These are phyloP conservation scores for Micropterix aruncella DNA, from an alignment of 2,888 invertebrate species.

Conservation along the genomic window DNA sequence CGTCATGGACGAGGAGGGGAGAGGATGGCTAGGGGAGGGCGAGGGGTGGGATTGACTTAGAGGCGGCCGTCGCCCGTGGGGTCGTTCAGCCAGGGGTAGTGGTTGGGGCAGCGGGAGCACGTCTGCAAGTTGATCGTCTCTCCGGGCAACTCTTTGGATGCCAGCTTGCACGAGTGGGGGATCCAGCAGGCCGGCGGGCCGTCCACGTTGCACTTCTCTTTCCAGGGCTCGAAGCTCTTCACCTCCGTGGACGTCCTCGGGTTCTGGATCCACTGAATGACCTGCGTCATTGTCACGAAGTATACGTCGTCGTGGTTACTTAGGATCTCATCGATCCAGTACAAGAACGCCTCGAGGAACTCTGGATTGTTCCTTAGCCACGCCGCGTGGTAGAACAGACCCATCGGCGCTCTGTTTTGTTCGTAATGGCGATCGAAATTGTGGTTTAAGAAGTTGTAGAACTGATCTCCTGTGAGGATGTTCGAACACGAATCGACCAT, in stretches of 20 bases:
- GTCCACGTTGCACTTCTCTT: slow-evolving; percentile 85
- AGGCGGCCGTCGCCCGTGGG: slow-evolving; percentile 81
- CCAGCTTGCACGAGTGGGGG: slow-evolving; percentile 81
- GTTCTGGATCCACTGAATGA: slow-evolving; percentile 92
- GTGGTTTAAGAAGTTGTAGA: slow-evolving; percentile 87
- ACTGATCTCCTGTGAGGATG: slow-evolving; percentile 82
- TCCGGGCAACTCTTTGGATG: slow-evolving; percentile 85
- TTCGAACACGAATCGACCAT: slow-evolving; percentile 94
- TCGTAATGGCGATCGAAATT: slow-evolving; percentile 88
- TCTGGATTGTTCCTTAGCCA: slow-evolving; percentile 90
- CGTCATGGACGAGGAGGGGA: slow-evolving; percentile 19
- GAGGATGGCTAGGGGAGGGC: slow-evolving; percentile 13
- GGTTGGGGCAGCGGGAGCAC: slow-evolving; percentile 84
- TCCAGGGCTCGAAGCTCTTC: slow-evolving; percentile 89
- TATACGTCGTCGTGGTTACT: slow-evolving; percentile 81
- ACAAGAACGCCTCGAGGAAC: slow-evolving; percentile 81
- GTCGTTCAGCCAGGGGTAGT: slow-evolving; percentile 91
- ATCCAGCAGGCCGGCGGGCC: slow-evolving; percentile 75
- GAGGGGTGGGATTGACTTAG: slow-evolving; percentile 38
- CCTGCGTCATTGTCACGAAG: slow-evolving; percentile 93
- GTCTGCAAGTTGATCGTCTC: slow-evolving; percentile 90
- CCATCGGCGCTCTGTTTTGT: slow-evolving; percentile 78
- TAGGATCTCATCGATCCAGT: slow-evolving; percentile 84
- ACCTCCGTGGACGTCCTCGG: slow-evolving; percentile 72
- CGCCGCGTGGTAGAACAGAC: slow-evolving; percentile 87